A percentile compares a stretch with the other conserved stretches of the same genome.
These are phyloP conservation scores for Atherix ibis DNA, from an alignment of 2,888 invertebrate species.

Conservation along the genomic window DNA sequence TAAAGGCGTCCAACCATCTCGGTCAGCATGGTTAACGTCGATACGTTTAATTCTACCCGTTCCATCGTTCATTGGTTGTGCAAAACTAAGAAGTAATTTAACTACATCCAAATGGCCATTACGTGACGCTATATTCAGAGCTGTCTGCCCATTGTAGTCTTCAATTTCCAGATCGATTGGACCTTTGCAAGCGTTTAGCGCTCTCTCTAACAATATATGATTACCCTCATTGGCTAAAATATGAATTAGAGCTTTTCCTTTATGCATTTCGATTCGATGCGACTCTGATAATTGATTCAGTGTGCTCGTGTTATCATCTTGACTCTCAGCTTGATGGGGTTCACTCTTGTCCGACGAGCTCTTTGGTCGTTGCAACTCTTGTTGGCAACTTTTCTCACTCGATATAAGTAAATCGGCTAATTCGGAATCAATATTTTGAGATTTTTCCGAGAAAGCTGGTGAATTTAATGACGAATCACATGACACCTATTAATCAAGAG, in stretches of 20 bases:
- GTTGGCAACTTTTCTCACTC: constrained; percentile 29
- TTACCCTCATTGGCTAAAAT: constrained; percentile 63
- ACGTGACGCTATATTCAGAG: constrained; percentile 69
- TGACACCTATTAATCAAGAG: constrained; percentile 16
- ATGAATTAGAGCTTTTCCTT: constrained; percentile 55
- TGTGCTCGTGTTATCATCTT: constrained; percentile 29
- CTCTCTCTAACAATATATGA: constrained; percentile 44
- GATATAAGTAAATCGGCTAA: constrained; percentile 29
- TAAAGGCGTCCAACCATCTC: constrained; percentile 80
- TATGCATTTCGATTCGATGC: constrained; percentile 32
- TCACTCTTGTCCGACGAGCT: constrained; percentile 31
- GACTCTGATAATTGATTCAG: constrained; percentile 30
- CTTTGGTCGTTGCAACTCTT: constrained; percentile 27
- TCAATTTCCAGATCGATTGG: constrained; percentile 40
- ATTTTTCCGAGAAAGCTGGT: constrained; percentile 30
- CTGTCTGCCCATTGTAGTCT: constrained; percentile 70
- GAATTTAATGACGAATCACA: constrained; percentile 32
- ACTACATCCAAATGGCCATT: constrained; percentile 61
- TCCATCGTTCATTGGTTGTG: constrained; percentile 27
- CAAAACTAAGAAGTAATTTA: constrained; percentile 37
- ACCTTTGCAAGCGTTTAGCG: constrained; percentile 43
- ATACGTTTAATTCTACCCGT: constrained; percentile 37
- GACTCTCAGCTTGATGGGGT: constrained; percentile 22
- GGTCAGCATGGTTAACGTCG: constrained; percentile 59
- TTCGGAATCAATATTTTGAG: constrained; percentile 32